Base-by-base conservation (phyloP, 37 sponge, comb jelly and placozoan genomes). In the Axinella damicornis region DNA sequence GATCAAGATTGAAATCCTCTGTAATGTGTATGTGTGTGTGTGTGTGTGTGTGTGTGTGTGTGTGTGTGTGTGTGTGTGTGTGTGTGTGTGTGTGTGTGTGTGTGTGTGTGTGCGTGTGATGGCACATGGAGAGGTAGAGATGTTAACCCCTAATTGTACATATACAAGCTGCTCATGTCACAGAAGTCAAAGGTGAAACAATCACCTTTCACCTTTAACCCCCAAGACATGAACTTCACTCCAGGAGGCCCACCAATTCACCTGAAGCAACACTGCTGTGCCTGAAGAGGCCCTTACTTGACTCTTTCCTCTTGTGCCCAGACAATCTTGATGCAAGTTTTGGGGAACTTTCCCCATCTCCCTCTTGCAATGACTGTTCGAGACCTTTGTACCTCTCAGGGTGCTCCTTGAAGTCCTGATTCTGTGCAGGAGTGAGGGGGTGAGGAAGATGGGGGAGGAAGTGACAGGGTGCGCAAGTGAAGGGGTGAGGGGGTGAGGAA, bases 381-480 rank as follows among this genome's bases (percentile, higher is more conserved):
- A 83, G 35, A 12, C 30, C 65, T 18, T 57, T 58, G 76, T 74
- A 88, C 25, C 57, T 82, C 18, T 82, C 83, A 0, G 92, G 88
- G 35, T 83, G 69, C 27, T 83, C 60, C 73, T 92, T 92, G 58
- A 65, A 92, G 38, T 92, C 92, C 1, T 83, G 84, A 66, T 92
- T 92, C 92, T 92, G 40, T 5, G 65, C 41, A 40, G 5, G 12
- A n/a, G n/a, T n/a, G 9, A 28, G 78, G 18, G 40, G 30, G 13
- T 54, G 57, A 71, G n/a, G 19, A 71, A 32, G 22, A 66, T n/a
- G 16, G 30, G 30, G 24, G 68, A 66, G 30, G 24, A 33, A 66
- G 30, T 66, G 30, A 20, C 20, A 57, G 20, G 20, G 18, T 66
- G 28, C 22, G 68, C 21, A 18, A n/a, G 27, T n/a, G 28, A 66